Evolutionary conservation across 2,113 vertebrate species (phyloP), one percentile per base, ranked within the genome.

Genomic region (Hydrochoerus hydrochaeris): DNA sequence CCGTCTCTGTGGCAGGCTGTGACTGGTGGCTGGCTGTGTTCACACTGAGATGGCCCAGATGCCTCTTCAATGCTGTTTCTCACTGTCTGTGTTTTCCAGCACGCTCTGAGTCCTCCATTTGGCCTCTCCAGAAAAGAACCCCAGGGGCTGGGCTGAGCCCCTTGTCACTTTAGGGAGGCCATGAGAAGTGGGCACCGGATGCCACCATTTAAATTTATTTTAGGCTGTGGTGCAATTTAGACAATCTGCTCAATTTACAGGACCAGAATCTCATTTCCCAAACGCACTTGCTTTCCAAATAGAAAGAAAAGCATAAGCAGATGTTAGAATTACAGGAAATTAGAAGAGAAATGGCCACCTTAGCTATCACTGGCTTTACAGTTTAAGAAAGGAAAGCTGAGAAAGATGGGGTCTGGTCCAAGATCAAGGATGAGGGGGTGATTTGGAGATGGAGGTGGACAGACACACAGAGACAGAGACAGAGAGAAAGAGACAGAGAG

Each of bases 241-340:
- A 87, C 69, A 73, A 62, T 35, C 3, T 22, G 82, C 9, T 82
- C 73, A 75, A 32, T 85, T 82, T 35, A 75, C 14, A 87, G 2
- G 22, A 89, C 24, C 92, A 46, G 26, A 85, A 89, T 89, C 30
- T 81, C n/a, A 73, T 85, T 88, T 90, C 14, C n/a, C n/a, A 54
- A 97, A 95, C 57, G 2, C 28, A 89, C 11, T 94, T 85, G 69
- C 12, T 73, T 95, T 60, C 52, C 62, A 96, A 86, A 63, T 38
- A 78, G 58, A 85, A 92, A 81, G 54, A 80, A 92, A 69, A 92
- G 17, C 20, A 92, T 5, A 75, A 80, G 20, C 57, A 84, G 67
- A 90, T 90, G 65, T 57, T 69, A 54, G 82, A 92, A 13, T 85
- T 57, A 91, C 5, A 86, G 63, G 24, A 92, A 84, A 92, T 91